Evolutionary conservation across 2,113 vertebrate genomes (phyloP), one percentile per base, ranked within the genome.

Genomic region (Sapayoa aenigma): DNA sequence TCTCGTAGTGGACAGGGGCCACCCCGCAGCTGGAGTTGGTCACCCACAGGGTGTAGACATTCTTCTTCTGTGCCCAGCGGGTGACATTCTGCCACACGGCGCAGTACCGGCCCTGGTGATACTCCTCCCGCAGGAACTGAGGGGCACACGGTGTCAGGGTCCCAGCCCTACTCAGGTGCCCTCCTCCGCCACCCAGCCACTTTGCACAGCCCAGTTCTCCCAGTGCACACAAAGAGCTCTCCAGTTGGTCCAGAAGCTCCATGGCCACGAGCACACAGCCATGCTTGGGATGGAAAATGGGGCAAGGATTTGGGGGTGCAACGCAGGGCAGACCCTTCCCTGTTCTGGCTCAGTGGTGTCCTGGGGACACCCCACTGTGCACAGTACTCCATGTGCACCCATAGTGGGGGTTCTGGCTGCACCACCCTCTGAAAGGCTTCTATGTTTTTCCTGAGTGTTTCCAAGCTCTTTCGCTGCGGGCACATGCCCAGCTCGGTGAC

Each of bases 11-110:
- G 69, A 98, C 87, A 0, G 98, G 98, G 10, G 97, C 66, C 87
- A 93, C 91, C 3, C 95, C 94, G 0, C 93, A 94, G 46, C 93
- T 98, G 68, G 94, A 80, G 30, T 96, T 97, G 13, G 97, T 96
- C 71, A 99, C 97, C 98, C 98, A 98, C 59, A 98, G 86, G 3
- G 98, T 98, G 95, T 98, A 99, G 4, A 98, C 87, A 21, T 98
- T 98, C 95, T 98, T 98, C 97, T 97, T 97, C 89, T 97, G 62
- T 1, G 96, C 97, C 81, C 97, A 94, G 4, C 8, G 84, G 27
- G 98, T 98, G 82, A 98, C n/a, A 4, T 98, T 98, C 97, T 98
- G 98, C 98, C 98, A 98, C 23, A 98, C 97, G 8, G 98, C 97
- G 24, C 98, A 98, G 84, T 98, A 97, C 33, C 91, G 95, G 5